Evolutionary conservation across 2,888 invertebrate genomes (phyloP).

Genomic region (Eristalis intricaria): DNA sequence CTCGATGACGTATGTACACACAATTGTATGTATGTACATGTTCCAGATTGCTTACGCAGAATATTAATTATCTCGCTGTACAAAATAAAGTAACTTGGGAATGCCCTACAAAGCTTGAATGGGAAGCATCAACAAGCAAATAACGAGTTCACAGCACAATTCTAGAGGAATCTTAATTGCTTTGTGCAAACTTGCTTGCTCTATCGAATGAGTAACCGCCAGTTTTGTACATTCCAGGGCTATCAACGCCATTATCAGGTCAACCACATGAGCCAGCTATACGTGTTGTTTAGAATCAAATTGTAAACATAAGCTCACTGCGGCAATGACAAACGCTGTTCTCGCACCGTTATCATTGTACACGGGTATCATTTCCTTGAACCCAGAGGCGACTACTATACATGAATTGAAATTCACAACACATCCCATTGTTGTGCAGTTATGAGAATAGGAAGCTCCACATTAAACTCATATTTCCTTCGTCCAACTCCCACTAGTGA

Average conservation of each 20-base stretch:
- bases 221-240: conserved; percentile 10
- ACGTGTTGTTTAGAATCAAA: conserved; percentile 10
- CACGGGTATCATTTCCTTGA: conserved; percentile 30
- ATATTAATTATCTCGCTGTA: neutral
- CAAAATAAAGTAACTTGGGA: neutral
- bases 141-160: neutral
- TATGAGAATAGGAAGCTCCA: neutral
- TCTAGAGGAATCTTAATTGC: neutral
- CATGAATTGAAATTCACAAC: conserved; percentile 21
- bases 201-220: neutral
- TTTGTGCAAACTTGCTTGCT: neutral
- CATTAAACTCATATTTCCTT: neutral
- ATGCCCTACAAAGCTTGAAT: neutral
- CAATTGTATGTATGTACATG: neutral
- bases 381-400: neutral
- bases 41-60: neutral
- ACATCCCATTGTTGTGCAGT: conserved; percentile 16
- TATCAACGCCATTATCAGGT: conserved; percentile 34
- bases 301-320: conserved; percentile 21
- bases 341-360: no score
- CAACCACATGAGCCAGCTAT: neutral
- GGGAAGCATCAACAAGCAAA: neutral
- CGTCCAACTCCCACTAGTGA: neutral
- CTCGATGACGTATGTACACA: neutral
- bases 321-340: conserved; percentile 1